These are phyloP conservation scores for Drosophila kanapiae DNA, from an alignment of 1,140 invertebrate species.

Conservation along the genomic window DNA sequence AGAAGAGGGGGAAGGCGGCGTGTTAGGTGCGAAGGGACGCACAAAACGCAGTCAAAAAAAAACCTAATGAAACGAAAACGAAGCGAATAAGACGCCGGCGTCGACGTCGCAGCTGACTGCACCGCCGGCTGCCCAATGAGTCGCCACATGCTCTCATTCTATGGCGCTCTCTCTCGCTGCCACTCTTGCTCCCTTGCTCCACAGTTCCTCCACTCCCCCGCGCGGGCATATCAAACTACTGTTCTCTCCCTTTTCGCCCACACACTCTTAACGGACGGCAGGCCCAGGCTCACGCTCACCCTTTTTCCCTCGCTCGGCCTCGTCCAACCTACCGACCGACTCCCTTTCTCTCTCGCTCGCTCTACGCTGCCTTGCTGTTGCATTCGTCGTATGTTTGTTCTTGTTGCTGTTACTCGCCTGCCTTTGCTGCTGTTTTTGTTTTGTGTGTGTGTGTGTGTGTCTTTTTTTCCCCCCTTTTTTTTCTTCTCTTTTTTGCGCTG, in stretches of 20 bases:
- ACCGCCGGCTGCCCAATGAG: constrained; percentile 52
- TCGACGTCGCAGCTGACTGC: constrained; percentile 32
- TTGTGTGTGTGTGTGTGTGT: constrained; percentile 13
- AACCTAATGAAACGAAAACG: constrained; percentile 38
- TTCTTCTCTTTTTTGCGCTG: constrained; percentile 51
- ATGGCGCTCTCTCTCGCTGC: constrained; percentile 7
- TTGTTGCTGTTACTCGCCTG: constrained; percentile 14
- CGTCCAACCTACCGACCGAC: neutral
- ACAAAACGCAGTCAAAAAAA: constrained; percentile 46
- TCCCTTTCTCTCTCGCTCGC: constrained; percentile 18
- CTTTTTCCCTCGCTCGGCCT: constrained; percentile 8
- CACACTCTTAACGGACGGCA: constrained; percentile 5
- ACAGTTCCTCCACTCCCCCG: neutral
- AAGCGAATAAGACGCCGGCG: constrained; percentile 51
- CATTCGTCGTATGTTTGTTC: constrained; percentile 29
- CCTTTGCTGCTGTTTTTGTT: constrained; percentile 10
- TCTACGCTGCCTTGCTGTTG: constrained; percentile 23
- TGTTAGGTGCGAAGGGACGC: constrained; percentile 43
- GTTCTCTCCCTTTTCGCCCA: constrained; percentile 6
- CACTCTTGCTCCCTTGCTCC: constrained; percentile 10
- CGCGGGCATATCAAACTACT: neutral
- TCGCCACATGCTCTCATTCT: constrained; percentile 21
- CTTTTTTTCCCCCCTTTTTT: constrained; percentile 23
- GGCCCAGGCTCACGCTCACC: neutral
- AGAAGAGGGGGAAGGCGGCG: neutral